Evolutionary conservation across 2,888 invertebrate species (phyloP).

Genomic region (Leptothorax acervorum): DNA sequence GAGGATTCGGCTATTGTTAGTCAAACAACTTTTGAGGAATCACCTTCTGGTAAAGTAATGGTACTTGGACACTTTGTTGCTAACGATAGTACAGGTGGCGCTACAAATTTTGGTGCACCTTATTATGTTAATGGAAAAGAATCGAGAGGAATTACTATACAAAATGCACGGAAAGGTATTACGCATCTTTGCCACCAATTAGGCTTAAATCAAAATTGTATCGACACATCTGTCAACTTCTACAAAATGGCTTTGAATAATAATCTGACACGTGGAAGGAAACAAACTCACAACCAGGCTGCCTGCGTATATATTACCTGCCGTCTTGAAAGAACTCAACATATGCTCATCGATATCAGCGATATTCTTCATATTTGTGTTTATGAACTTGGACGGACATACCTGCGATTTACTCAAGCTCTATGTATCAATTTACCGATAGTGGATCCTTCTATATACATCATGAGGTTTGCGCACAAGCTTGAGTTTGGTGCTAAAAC

Average conservation of each 20-base stretch:
- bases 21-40: slow-evolving; percentile 98
- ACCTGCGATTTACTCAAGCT: slow-evolving; percentile 94
- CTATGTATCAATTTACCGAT: slow-evolving; percentile 96
- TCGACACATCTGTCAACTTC: slow-evolving; percentile 97
- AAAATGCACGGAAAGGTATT: slow-evolving; percentile 95
- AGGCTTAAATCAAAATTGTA: slow-evolving; percentile 94
- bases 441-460: slow-evolving; percentile 98
- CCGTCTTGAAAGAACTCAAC: slow-evolving; percentile 93
- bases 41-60: slow-evolving; percentile 93
- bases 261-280: slow-evolving; percentile 96
- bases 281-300: slow-evolving; percentile 96
- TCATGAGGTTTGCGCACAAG: slow-evolving; percentile 97
- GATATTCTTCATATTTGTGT: slow-evolving; percentile 99
- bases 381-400: slow-evolving; percentile 97
- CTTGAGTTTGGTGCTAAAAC: slow-evolving; percentile 96
- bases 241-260: slow-evolving; percentile 95
- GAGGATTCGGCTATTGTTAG: slow-evolving; percentile 98
- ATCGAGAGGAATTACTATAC: slow-evolving; percentile 96
- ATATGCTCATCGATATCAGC: slow-evolving; percentile 97
- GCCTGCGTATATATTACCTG: slow-evolving; percentile 99
- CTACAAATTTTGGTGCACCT: slow-evolving; percentile 92
- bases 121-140: slow-evolving; percentile 95
- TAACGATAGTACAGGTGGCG: slow-evolving; percentile 94
- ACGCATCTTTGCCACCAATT: slow-evolving; percentile 95
- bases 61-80: slow-evolving; percentile 98